Evolutionary conservation across 1,140 invertebrate species (phyloP).

Genomic region (Lepidurus packardi): DNA sequence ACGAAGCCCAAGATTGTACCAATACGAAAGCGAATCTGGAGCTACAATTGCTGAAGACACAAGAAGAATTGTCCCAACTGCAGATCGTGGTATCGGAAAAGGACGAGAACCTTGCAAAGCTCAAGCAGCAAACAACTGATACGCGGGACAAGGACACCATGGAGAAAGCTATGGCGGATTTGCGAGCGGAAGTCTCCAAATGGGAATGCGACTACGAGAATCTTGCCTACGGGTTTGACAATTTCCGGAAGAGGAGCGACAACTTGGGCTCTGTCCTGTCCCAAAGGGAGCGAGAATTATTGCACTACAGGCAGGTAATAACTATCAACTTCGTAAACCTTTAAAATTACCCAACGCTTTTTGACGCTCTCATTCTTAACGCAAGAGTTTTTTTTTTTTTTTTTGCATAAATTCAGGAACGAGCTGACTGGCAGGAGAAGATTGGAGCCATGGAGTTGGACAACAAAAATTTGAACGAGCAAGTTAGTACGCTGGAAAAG

Average conservation of each 20-base stretch:
- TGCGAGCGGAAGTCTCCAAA: not conserved
- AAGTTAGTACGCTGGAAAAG: not conserved
- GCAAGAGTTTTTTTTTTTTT: not conserved
- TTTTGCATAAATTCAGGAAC: not conserved
- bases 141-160: not conserved
- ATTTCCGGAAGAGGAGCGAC: not conserved
- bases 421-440: not conserved
- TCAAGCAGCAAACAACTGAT: not conserved
- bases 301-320: not conserved
- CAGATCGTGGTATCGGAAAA: not conserved
- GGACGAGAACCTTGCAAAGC: not conserved
- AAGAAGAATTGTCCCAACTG: not conserved
- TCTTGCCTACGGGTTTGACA: not conserved
- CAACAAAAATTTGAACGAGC: not conserved
- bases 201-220: not conserved
- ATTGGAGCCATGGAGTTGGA: not conserved
- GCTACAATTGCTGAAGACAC: not conserved
- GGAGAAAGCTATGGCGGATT: not conserved
- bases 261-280: not conserved
- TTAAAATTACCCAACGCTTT: not conserved
- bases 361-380: not conserved
- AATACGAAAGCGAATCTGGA: not conserved
- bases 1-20: not conserved
- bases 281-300: not conserved
- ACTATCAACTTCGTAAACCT: not conserved